Evolutionary conservation across 2,797 vertebrate species (phyloP).

Genomic region (Pseudomugil gertrudae): DNA sequence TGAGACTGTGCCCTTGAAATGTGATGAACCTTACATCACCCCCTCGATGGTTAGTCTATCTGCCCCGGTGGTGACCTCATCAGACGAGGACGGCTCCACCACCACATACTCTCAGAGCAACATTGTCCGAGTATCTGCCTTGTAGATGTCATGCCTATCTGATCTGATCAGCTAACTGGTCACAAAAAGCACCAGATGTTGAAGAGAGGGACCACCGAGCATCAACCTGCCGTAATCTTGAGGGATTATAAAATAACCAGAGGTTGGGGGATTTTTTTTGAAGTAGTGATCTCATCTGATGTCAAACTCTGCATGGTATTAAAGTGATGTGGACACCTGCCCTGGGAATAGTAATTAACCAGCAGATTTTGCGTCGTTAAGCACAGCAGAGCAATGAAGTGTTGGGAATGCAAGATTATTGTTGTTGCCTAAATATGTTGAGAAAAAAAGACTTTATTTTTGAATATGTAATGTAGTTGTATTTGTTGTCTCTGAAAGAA

Average conservation of each 20-base stretch:
- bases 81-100: conserved; percentile 87
- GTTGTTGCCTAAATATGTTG: conserved; percentile 73
- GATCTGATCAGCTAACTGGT: conserved; percentile 69
- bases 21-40: conserved; percentile 93
- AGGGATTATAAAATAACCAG: conserved; percentile 70
- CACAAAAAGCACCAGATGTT: conserved; percentile 65
- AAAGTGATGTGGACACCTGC: conserved; percentile 63
- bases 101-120: conserved; percentile 94
- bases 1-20: conserved; percentile 94
- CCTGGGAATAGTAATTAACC: conserved; percentile 60
- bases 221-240: conserved; percentile 81
- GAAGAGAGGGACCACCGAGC: conserved; percentile 77
- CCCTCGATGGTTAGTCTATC: conserved; percentile 97
- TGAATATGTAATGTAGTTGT: conserved; percentile 75
- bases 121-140: conserved; percentile 98
- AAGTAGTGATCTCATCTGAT: conserved; percentile 75
- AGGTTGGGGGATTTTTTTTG: conserved; percentile 55
- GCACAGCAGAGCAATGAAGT: conserved; percentile 70
- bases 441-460: conserved; percentile 77
- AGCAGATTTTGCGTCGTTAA: conserved; percentile 74
- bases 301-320: conserved; percentile 79
- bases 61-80: conserved; percentile 89
- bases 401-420: conserved; percentile 61
- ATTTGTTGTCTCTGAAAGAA: conserved; percentile 67
- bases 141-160: conserved; percentile 86